Evolutionary conservation across 2,797 vertebrate species (phyloP).

Genomic region (Atherinosoma microstoma): DNA sequence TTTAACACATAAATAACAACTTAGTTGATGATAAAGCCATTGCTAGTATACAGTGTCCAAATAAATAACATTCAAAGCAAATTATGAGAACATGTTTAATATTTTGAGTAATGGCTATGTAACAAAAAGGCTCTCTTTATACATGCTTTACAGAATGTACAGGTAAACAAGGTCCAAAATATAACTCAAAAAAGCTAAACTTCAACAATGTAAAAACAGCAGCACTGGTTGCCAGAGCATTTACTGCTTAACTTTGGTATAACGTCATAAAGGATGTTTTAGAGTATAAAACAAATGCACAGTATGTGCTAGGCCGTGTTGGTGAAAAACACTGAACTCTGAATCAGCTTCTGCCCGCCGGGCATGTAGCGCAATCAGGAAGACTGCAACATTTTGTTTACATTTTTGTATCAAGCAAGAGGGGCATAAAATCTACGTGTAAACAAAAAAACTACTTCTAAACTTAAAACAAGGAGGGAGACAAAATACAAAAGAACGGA

Average conservation of each 20-base stretch:
- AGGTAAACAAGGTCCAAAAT: slow-evolving; percentile 74
- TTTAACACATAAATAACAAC: background rate
- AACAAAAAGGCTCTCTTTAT: slow-evolving; percentile 79
- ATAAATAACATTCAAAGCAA: slow-evolving; percentile 9
- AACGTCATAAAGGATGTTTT: slow-evolving; percentile 62
- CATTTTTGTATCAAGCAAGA: slow-evolving; percentile 13
- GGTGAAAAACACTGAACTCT: slow-evolving; percentile 21
- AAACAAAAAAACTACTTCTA: background rate
- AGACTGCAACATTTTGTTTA: slow-evolving; percentile 15
- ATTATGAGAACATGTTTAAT: slow-evolving; percentile 80
- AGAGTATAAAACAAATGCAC: slow-evolving; percentile 53
- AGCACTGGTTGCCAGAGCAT: slow-evolving; percentile 78
- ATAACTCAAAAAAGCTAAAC: slow-evolving; percentile 31
- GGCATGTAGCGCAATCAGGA: slow-evolving; percentile 17
- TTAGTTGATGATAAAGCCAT: background rate
- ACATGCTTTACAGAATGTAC: slow-evolving; percentile 88
- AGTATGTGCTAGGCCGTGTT: slow-evolving; percentile 33
- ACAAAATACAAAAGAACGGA: background rate
- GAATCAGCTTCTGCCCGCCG: slow-evolving; percentile 11
- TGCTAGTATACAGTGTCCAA: background rate
- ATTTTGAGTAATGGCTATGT: slow-evolving; percentile 79
- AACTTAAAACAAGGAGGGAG: slow-evolving; percentile 3
- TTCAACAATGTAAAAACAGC: slow-evolving; percentile 67
- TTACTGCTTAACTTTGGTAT: slow-evolving; percentile 85
- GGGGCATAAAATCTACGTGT: slow-evolving; percentile 13